Conservation (phyloP, 2,888 invertebrate species). For the Athalia circularis region DNA sequence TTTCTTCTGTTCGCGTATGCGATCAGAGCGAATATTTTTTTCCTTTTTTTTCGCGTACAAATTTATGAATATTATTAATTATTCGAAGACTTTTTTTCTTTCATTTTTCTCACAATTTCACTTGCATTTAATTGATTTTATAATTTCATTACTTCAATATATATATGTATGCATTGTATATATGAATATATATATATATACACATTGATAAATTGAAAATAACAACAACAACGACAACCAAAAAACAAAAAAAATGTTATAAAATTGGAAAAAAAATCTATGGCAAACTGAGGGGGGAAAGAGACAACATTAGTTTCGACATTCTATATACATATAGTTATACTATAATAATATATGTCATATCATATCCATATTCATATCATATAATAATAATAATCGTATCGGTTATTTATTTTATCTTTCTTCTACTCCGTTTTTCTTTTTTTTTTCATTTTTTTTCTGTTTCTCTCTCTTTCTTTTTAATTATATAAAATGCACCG, state of each 20-base stretch:
- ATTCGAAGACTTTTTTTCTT: too few relatives aligned
- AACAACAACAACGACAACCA: background rate
- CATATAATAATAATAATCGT: conserved; percentile 11
- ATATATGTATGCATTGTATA: background rate
- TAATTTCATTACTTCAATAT: background rate
- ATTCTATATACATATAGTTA: background rate
- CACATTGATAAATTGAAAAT: background rate
- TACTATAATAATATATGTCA: background rate
- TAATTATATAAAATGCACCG: too few relatives aligned
- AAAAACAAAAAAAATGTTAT: background rate
- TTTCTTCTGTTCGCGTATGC: too few relatives aligned
- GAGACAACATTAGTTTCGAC: conserved; percentile 11
- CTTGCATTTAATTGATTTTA: too few relatives aligned
- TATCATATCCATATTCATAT: background rate
- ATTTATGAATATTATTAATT: too few relatives aligned
- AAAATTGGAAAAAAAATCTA: conserved; percentile 17
- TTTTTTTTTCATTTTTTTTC: too few relatives aligned
- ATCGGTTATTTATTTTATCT: too few relatives aligned
- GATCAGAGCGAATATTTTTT: too few relatives aligned
- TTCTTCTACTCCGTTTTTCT: too few relatives aligned
- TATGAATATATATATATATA: background rate
- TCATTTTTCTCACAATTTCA: too few relatives aligned
- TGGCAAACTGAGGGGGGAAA: conserved; percentile 10
- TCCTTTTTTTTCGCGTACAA: too few relatives aligned
- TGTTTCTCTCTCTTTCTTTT: too few relatives aligned